phyloP scores from a whole-genome alignment of 2,888 invertebrate species.

The Drosophila anomalipes region DNA sequence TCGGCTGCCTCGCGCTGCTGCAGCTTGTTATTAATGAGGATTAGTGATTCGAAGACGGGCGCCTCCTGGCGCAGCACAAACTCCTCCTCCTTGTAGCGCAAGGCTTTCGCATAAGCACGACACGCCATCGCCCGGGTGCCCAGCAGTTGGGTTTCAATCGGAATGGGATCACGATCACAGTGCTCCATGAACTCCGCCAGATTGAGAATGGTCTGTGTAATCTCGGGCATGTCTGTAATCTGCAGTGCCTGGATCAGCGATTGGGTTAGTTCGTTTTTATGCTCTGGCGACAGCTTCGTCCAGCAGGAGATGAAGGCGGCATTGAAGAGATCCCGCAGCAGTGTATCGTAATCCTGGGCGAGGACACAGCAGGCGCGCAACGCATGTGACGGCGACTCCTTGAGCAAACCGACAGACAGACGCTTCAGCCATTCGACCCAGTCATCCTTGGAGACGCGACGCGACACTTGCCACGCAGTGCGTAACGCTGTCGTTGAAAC shows the following conservation, averaged over 20 bases:
- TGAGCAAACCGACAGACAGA: conserved; percentile 95
- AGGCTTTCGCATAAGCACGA: conserved; percentile 89
- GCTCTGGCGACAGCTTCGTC: conserved; percentile 93
- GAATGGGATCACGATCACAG: conserved; percentile 97
- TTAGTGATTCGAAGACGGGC: conserved; percentile 96
- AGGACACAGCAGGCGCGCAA: conserved; percentile 95
- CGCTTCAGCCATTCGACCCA: conserved; percentile 99
- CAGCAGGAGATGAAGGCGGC: conserved; percentile 99
- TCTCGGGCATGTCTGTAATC: conserved; percentile 97
- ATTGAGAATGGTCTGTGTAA: conserved; percentile 98
- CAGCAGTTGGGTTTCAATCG: conserved; percentile 93
- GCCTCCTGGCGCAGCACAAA: conserved; percentile 93
- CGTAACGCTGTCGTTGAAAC: conserved; percentile 94
- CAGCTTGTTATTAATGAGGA: conserved; percentile 98
- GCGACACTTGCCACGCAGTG: conserved; percentile 95
- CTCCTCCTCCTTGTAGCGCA: conserved; percentile 94
- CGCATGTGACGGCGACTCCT: conserved; percentile 98
- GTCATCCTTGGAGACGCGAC: conserved; percentile 98
- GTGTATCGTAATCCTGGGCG: conserved; percentile 97
- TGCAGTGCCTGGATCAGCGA: conserved; percentile 95
- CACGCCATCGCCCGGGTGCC: conserved; percentile 98
- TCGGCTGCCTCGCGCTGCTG: conserved; percentile 99
- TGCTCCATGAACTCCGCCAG: conserved; percentile 99
- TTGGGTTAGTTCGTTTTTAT: conserved; percentile 93
- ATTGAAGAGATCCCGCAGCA: conserved; percentile 98